Base-by-base conservation (phyloP, 2,113 vertebrate species). In the Polypterus bichir region DNA sequence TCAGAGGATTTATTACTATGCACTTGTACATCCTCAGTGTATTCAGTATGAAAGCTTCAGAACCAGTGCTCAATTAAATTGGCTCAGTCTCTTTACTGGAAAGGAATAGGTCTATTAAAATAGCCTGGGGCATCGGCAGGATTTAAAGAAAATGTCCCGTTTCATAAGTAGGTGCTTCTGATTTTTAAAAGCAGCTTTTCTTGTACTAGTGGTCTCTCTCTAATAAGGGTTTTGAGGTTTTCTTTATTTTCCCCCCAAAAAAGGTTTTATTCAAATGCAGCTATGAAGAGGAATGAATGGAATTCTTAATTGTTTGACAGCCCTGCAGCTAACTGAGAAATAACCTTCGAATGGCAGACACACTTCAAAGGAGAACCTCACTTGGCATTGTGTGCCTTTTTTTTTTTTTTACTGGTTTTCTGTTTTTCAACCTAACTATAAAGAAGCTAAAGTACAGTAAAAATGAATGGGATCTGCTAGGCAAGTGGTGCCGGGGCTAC, bases 291-390 rank as follows among this genome's bases (percentile, higher is more conserved):
- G 54, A 54, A 65, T 70, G 66, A 73, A 70, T 70, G 66, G 64
- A 62, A 64, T 68, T 60, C 57, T 60, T 46, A 67, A 68, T 68
- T 73, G 71, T 73, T 68, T 61, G 61, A 44, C 66, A 70, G 64
- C 64, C 66, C 68, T 45, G 44, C 49, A 64, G 71, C 68, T 59
- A 70, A 66, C 65, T 62, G 55, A 68, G 67, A 68, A 65, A 72
- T 72, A 72, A 66, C 61, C 62, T 54, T 68, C 54, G 59, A 62
- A 59, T 49, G 46, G 57, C 51, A 56, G 63, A 55, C 48, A 27
- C 10, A 58, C 62, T 64, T 67, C 60, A 69, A 72, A 67, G 60
- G 65, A 56, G 10, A 62, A 65, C 63, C 67, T 69, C 63, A 59
- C 60, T 7, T 7, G 44, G 54, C 9, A 60, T 53, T 64, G 55